Conservation (phyloP, 2,113 vertebrate species). For the Amblyopsis rosae region DNA sequence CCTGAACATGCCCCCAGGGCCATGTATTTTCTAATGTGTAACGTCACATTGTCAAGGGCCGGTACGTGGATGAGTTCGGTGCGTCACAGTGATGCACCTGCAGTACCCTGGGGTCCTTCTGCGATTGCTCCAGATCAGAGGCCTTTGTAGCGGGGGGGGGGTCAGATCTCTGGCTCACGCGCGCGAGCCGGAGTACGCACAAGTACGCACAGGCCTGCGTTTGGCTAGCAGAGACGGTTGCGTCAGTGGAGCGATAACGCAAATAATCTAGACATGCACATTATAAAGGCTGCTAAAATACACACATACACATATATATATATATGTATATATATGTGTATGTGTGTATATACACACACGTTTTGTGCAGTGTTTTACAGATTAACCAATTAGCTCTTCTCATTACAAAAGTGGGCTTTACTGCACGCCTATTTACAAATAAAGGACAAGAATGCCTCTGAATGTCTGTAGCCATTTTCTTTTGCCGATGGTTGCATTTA, state of each 20-base stretch:
- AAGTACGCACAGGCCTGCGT: too few species aligned
- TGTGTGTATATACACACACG: not conserved
- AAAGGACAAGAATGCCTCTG: constrained; percentile 21
- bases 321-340: too few species aligned
- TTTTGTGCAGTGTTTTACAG: not conserved
- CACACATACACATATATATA: not conserved
- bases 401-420: constrained; percentile 27
- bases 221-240: too few species aligned
- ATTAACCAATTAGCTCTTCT: constrained; percentile 17
- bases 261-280: too few species aligned
- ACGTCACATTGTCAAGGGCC: constrained; percentile 67
- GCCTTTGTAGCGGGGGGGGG: constrained; percentile 22
- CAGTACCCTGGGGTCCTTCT: constrained; percentile 53
- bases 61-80: constrained; percentile 54
- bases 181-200: too few species aligned
- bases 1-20: constrained; percentile 51
- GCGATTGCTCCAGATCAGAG: constrained; percentile 54
- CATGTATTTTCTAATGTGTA: constrained; percentile 23
- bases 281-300: not conserved
- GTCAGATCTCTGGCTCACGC: too few species aligned
- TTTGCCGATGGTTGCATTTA: constrained; percentile 53
- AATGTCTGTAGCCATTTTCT: constrained; percentile 31
- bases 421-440: constrained; percentile 10
- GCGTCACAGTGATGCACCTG: constrained; percentile 66
- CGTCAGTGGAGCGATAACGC: too few species aligned